These are phyloP conservation scores for Neoascia interrupta DNA, from an alignment of 2,888 invertebrate genomes.

Conservation along the genomic window DNA sequence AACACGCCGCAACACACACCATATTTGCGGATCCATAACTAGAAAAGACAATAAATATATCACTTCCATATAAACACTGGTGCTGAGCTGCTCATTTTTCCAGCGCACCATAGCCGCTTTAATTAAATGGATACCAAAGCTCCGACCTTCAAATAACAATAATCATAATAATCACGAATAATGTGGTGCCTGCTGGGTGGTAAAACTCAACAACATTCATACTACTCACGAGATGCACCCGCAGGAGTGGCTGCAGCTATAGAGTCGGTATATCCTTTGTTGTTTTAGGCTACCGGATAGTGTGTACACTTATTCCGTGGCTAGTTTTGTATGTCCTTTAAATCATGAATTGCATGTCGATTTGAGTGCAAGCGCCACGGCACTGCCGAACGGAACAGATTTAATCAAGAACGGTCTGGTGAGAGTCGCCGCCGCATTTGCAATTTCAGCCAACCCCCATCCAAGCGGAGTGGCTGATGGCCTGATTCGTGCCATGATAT, in stretches of 20 bases:
- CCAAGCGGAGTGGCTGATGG: slow-evolving; percentile 9
- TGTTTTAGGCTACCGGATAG: slow-evolving; percentile 12
- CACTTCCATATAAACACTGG: slow-evolving; percentile 40
- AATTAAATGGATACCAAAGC: slow-evolving; percentile 48
- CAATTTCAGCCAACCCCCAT: neutral
- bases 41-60: slow-evolving; percentile 46
- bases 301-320: slow-evolving; percentile 22
- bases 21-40: slow-evolving; percentile 11
- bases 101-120: slow-evolving; percentile 25
- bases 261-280: neutral
- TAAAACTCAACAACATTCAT: slow-evolving; percentile 4
- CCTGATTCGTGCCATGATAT: slow-evolving; percentile 38
- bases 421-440: neutral
- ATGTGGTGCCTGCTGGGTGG: no score
- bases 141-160: slow-evolving; percentile 54
- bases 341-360: slow-evolving; percentile 58
- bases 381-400: slow-evolving; percentile 2
- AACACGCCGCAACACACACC: neutral
- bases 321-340: slow-evolving; percentile 23
- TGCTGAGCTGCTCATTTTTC: no score
- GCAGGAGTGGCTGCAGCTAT: neutral
- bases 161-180: slow-evolving; percentile 41
- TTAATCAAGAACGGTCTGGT: no score
- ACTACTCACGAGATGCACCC: slow-evolving; percentile 9
- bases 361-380: slow-evolving; percentile 20